Percentiles rank a stretch among this genome's conserved stretches.
These are phyloP conservation scores for Kryphioiulus occultus DNA, from an alignment of 2,888 invertebrate genomes.

Conservation along the genomic window DNA sequence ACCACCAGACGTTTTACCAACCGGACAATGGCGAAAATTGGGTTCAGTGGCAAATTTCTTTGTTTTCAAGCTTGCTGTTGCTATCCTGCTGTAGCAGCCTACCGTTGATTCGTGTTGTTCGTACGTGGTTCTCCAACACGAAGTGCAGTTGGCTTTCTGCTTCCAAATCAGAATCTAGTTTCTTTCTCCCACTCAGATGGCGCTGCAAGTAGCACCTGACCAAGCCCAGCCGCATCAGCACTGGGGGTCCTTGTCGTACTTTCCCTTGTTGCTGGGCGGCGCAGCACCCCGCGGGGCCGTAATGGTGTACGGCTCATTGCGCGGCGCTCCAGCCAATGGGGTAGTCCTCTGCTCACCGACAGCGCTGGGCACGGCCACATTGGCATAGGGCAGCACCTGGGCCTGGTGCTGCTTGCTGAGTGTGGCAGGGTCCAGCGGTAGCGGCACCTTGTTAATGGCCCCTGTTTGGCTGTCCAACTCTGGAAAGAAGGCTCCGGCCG, in stretches of 20 bases:
- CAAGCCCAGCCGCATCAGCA: neutral
- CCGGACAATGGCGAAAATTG: no score
- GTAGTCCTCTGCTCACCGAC: neutral
- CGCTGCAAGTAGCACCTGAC: no score
- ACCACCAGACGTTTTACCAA: no score
- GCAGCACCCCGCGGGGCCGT: conserved; percentile 46
- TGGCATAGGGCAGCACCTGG: conserved; percentile 47
- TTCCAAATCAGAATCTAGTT: no score
- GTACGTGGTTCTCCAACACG: no score
- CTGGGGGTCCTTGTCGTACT: conserved; percentile 2
- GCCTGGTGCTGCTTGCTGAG: conserved; percentile 53
- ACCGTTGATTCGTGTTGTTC: no score
- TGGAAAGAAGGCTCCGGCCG: conserved; percentile 52
- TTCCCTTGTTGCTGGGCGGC: conserved; percentile 29
- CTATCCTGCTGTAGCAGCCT: no score
- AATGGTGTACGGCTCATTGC: conserved; percentile 43
- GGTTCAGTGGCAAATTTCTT: no score
- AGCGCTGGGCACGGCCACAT: conserved; percentile 44
- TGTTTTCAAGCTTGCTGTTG: no score
- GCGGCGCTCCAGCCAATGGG: neutral
- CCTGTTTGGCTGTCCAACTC: conserved; percentile 53
- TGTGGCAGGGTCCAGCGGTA: conserved; percentile 61
- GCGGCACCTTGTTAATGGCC: conserved; percentile 56
- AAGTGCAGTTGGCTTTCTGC: no score
- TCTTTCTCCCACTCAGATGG: no score